Evolutionary conservation across 2,888 invertebrate genomes (phyloP).

Genomic region (Caenorhabditis sp.): DNA sequence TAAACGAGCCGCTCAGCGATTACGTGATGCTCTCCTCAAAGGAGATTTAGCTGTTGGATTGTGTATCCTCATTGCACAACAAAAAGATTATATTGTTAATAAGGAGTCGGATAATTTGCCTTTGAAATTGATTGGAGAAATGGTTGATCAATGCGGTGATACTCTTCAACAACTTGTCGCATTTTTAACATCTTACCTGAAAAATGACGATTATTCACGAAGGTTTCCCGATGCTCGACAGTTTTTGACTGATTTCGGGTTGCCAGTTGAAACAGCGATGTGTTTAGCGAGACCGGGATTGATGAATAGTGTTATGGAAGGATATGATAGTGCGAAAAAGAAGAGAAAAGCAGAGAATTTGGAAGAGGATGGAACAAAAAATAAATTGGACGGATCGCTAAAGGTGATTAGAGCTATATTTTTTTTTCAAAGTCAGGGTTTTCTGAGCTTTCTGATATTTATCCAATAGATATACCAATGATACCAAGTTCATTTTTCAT

Average conservation of each 20-base stretch:
- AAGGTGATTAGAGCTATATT: constrained; percentile 30
- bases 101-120: constrained; percentile 71
- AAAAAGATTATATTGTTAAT: constrained; percentile 92
- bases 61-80: constrained; percentile 93
- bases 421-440: no score
- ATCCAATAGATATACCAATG: no score
- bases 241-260: constrained; percentile 81
- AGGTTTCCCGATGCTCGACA: constrained; percentile 44
- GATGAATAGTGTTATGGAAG: constrained; percentile 25
- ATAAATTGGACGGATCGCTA: constrained; percentile 35
- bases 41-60: constrained; percentile 89
- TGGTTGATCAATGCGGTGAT: constrained; percentile 90
- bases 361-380: constrained; percentile 26
- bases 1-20: constrained; percentile 89
- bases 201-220: constrained; percentile 86
- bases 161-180: constrained; percentile 96
- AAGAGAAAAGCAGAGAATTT: constrained; percentile 25
- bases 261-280: constrained; percentile 96
- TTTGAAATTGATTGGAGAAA: constrained; percentile 81
- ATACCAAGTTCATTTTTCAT: not conserved
- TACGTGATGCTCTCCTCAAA: constrained; percentile 92
- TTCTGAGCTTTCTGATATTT: no score
- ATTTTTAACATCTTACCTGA: constrained; percentile 90
- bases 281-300: constrained; percentile 81
- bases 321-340: constrained; percentile 49